Percentiles rank a stretch among this genome's conserved stretches.
Evolutionary conservation across 2,113 vertebrate genomes (phyloP).

Genomic region (Deroptyus accipitrinus): DNA sequence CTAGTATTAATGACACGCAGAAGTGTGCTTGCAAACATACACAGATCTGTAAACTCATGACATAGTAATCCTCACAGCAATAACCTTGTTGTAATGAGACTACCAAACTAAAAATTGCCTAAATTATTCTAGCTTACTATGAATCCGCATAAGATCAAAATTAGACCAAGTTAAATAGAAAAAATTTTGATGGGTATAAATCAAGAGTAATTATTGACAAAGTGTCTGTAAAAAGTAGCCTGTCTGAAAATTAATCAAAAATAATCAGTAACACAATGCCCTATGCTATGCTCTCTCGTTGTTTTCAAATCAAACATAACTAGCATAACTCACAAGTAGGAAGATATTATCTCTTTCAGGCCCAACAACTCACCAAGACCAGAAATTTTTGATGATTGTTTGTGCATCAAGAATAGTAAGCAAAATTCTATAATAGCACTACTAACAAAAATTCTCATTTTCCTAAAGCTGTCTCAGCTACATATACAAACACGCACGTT

Average conservation of each 20-base stretch:
- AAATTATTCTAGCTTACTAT: background rate
- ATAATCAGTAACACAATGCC: background rate
- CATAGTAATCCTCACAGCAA: background rate
- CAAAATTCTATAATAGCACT: background rate
- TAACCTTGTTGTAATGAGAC: background rate
- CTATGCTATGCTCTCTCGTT: background rate
- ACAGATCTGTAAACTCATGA: background rate
- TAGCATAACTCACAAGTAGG: background rate
- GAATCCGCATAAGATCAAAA: background rate
- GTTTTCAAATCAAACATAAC: background rate
- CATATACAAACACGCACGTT: background rate
- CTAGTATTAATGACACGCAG: background rate
- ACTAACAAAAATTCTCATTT: background rate
- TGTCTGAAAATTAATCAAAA: background rate
- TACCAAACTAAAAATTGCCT: background rate
- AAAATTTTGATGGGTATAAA: background rate
- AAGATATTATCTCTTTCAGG: background rate
- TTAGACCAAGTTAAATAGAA: background rate
- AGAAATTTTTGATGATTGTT: background rate
- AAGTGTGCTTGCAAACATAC: background rate
- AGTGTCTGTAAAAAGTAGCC: background rate
- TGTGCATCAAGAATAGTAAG: background rate
- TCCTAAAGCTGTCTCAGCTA: background rate
- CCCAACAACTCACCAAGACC: background rate
- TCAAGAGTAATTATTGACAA: background rate